Evolutionary conservation across 1,140 invertebrate species (phyloP), one percentile per base, ranked within the genome.

Genomic region (Zaprionus taronus): DNA sequence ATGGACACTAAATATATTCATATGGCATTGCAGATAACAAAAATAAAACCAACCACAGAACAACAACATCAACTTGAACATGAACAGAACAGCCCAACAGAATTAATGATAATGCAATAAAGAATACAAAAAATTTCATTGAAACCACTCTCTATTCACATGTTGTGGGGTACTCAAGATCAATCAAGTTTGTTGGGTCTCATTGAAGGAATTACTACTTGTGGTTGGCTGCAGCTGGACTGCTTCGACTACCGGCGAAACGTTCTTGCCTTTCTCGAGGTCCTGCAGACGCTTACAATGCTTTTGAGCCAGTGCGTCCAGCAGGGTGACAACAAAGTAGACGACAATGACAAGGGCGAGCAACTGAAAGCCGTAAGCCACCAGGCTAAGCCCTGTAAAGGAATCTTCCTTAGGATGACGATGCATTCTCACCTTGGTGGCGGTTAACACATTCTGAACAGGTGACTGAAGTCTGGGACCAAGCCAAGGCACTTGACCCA

Each of bases 241-340:
- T 62, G 47, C 17, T 14, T 22, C 38, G 24, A 34, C 31, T 34
- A 34, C 0, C 4, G 31, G 31, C 9, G 9, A 34, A 34, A 34
- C 20, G 14, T 2, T 6, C 26, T 24, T 28, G 17, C 24, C 28
- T 6, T 0, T 65, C 51, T 60, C 24, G 11, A 92, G 92, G 80
- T 96, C 95, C 63, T 95, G 94, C 41, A 95, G 81, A 20, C 96
- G 93, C 91, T 96, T 96, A 92, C 97, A 96, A 93, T 99, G 98
- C 91, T 95, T 97, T 93, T 99, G 98, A 68, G 99, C 99, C 70
- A 99, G 94, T 3, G 98, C 98, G 93, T 99, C 99, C 80, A 99
- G 94, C 83, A 99, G 98, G 15, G 98, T 99, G 53, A 99, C 93
- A 7, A 99, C 93, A 93, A 99, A 99, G 93, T 98, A 99, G 15